These are phyloP conservation scores for Limnothrissa miodon DNA, from an alignment of 2,113 vertebrate species.

Conservation along the genomic window DNA sequence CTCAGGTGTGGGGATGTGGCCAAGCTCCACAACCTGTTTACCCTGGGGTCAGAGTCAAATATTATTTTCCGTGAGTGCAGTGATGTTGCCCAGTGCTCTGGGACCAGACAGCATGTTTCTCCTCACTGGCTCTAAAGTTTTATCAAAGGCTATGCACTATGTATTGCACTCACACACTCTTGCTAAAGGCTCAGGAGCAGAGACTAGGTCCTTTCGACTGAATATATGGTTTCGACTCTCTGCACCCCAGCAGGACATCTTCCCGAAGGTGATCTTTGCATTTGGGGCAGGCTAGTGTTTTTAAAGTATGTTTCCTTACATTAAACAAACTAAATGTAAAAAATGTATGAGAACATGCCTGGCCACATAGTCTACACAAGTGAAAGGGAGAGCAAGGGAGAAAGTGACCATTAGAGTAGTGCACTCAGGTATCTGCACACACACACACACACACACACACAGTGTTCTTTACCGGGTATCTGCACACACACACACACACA, in stretches of 20 bases:
- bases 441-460: slow-evolving; percentile 2
- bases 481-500: slow-evolving; percentile 11
- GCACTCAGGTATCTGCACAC: neutral
- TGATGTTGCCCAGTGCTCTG: slow-evolving; percentile 34
- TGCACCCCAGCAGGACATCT: neutral
- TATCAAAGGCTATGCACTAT: slow-evolving; percentile 18
- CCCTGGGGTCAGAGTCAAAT: slow-evolving; percentile 54
- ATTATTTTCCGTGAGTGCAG: slow-evolving; percentile 42
- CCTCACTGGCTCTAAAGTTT: slow-evolving; percentile 21
- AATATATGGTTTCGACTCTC: neutral
- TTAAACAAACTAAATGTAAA: neutral
- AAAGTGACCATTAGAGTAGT: slow-evolving; percentile 8
- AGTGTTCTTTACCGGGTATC: too few species aligned
- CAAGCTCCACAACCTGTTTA: slow-evolving; percentile 54
- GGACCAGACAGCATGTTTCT: slow-evolving; percentile 25
- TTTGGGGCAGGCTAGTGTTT: neutral
- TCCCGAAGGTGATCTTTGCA: neutral
- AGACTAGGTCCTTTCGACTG: neutral
- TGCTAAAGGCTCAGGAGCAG: slow-evolving; percentile 1
- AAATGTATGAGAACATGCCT: neutral
- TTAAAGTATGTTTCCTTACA: neutral
- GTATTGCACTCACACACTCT: neutral
- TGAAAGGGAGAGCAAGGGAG: neutral
- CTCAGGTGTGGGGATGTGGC: slow-evolving; percentile 41
- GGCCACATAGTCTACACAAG: neutral